phyloP scores from a whole-genome alignment of 35 echinoderm and acorn worm species.

The Ophiothrix spiculata region DNA sequence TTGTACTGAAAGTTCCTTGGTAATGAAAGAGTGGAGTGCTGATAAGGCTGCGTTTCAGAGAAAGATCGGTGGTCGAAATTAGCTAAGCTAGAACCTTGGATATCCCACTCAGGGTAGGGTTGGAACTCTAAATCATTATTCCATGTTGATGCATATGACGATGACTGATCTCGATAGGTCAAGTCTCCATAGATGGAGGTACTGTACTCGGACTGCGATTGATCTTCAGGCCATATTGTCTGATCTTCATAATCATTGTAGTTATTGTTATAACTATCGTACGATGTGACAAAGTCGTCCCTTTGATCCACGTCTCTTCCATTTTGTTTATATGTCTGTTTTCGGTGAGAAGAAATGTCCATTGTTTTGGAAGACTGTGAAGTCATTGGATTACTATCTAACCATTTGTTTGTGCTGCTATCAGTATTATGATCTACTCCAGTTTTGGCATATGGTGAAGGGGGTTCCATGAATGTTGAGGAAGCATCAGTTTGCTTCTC shows the following conservation, averaged over 20 bases:
- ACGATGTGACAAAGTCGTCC: too few species aligned
- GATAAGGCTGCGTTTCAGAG: background rate
- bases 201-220: background rate
- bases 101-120: background rate
- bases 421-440: too few species aligned
- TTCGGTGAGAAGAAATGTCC: too few species aligned
- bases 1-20: conserved; percentile 9
- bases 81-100: background rate
- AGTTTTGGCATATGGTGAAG: too few species aligned
- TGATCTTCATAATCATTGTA: too few species aligned
- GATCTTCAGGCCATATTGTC: background rate
- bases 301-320: too few species aligned
- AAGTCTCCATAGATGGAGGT: background rate
- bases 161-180: background rate
- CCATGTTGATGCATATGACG: background rate
- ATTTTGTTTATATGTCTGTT: too few species aligned
- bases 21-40: background rate
- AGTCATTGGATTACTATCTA: too few species aligned
- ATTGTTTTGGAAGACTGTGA: too few species aligned
- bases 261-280: background rate
- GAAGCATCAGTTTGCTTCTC: too few species aligned
- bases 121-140: background rate
- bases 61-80: background rate
- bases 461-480: too few species aligned
- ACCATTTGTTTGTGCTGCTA: too few species aligned